Evolutionary conservation across 2,888 invertebrate genomes (phyloP).

Genomic region (Phytoseiulus persimilis): DNA sequence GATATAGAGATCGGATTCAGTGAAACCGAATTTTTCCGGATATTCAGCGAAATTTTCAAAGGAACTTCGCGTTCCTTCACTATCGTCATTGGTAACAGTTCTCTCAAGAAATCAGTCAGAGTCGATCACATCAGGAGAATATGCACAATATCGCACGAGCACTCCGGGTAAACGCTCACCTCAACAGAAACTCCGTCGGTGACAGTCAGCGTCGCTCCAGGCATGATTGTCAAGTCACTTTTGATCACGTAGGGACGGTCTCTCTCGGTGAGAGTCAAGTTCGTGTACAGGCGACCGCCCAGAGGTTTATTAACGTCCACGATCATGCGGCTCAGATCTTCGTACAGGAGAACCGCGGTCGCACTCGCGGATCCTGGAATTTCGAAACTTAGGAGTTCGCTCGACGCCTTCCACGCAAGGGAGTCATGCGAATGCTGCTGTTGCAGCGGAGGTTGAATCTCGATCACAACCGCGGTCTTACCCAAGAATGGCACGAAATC

Average conservation of each 20-base stretch:
- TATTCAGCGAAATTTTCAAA: no score
- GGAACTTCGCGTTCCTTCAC: no score
- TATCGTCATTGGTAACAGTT: no score
- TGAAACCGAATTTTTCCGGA: background rate
- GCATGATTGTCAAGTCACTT: conserved; percentile 94
- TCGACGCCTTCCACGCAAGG: no score
- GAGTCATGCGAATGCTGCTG: no score
- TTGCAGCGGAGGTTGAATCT: no score
- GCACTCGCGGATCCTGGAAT: conserved; percentile 42
- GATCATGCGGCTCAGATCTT: conserved; percentile 51
- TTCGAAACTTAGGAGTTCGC: no score
- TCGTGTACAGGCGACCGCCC: conserved; percentile 66
- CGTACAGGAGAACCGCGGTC: conserved; percentile 41
- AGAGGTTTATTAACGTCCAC: conserved; percentile 55
- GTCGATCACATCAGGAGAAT: no score
- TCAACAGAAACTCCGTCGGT: conserved; percentile 80
- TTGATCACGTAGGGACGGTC: conserved; percentile 67
- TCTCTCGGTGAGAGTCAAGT: conserved; percentile 59
- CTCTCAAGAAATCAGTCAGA: no score
- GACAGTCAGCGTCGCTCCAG: conserved; percentile 73
- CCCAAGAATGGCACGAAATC: conserved; percentile 68
- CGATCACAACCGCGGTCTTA: conserved; percentile 43
- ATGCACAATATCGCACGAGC: no score
- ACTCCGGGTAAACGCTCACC: conserved; percentile 41
- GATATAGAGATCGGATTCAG: no score